Base-by-base conservation (phyloP, 2,888 invertebrate genomes). In the Camptogramma bilineatum region DNA sequence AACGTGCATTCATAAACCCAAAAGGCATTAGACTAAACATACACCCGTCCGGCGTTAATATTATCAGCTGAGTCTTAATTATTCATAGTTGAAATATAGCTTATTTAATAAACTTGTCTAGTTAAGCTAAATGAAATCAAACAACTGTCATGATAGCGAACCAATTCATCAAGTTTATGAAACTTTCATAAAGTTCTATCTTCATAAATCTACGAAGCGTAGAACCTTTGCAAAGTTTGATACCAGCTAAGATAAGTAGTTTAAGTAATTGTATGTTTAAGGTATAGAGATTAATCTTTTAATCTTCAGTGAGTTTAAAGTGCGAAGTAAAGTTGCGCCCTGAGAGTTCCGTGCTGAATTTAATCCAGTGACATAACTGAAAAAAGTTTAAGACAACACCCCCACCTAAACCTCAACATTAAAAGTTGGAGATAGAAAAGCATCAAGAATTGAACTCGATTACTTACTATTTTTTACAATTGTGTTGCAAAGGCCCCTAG, bases 81-180 rank as follows among this genome's bases (percentile, higher is more conserved):
- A 21, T 3, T 28, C 4, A 28, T 5, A 5, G 7, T 28, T 7
- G 7, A 7, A 28, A 13, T 1, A 1, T 34, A 34, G 8, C 8
- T 31, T 10, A 9, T 5, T 34, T 16, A 42, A 63, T 63, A 63
- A 66, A 61, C 54, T 50, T 61, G 18, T 46, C 17, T n/a, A 39
- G 34, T n/a, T 42, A 9, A 17, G 44, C 4, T 44, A 44, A 54
- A 55, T 50, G 50, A 50, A 28, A 28, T 55, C 18, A 46, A 31
- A 28, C 28, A 46, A 54, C 54, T 18, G 17, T 2, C 18, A 31
- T 31, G 31, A 42, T 42, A 17, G 53, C 18, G n/a, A 47, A 10
- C 47, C n/a, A 31, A 31, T 31, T 18, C 46, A 55, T 34, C 47
- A 16, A 55, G 44, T 18, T 18, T 47, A 31, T 47, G 31, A 34